Percentiles rank a stretch among this genome's conserved stretches.
Evolutionary conservation across 1,140 invertebrate genomes (phyloP).

Genomic region (Parasteatoda tepidariorum): DNA sequence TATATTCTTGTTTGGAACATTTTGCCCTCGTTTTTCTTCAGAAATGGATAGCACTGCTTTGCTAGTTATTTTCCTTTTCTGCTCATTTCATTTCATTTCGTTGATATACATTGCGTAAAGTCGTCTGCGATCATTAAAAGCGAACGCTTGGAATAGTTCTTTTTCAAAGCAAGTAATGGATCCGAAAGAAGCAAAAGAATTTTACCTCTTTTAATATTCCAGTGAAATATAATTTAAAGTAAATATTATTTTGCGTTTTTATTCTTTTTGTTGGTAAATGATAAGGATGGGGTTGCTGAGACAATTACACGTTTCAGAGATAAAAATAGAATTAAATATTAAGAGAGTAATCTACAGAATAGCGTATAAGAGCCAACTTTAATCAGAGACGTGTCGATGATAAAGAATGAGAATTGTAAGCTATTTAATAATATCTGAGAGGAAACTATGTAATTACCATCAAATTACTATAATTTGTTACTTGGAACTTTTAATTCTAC

Average conservation of each 20-base stretch:
- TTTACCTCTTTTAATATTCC: background rate
- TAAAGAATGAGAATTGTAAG: too few species aligned
- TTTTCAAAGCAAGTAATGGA: background rate
- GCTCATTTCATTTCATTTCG: slow-evolving; percentile 4
- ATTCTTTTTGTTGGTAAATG: background rate
- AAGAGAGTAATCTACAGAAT: too few species aligned
- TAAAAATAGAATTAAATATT: too few species aligned
- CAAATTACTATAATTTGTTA: too few species aligned
- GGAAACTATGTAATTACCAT: too few species aligned
- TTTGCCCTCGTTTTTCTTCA: background rate
- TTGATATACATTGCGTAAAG: background rate
- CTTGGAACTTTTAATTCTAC: too few species aligned
- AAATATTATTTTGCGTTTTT: background rate
- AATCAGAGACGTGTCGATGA: too few species aligned
- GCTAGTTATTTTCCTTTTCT: background rate
- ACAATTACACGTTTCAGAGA: background rate
- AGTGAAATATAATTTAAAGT: background rate
- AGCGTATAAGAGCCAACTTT: too few species aligned
- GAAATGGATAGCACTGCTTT: background rate
- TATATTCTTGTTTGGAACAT: background rate
- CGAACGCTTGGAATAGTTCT: background rate
- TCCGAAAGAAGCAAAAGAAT: background rate
- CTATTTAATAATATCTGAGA: too few species aligned
- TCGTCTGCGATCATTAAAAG: background rate
- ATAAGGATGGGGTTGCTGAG: background rate